Conservation (phyloP, 2,113 vertebrate genomes). For the Nothocercus nigrocapillus region DNA sequence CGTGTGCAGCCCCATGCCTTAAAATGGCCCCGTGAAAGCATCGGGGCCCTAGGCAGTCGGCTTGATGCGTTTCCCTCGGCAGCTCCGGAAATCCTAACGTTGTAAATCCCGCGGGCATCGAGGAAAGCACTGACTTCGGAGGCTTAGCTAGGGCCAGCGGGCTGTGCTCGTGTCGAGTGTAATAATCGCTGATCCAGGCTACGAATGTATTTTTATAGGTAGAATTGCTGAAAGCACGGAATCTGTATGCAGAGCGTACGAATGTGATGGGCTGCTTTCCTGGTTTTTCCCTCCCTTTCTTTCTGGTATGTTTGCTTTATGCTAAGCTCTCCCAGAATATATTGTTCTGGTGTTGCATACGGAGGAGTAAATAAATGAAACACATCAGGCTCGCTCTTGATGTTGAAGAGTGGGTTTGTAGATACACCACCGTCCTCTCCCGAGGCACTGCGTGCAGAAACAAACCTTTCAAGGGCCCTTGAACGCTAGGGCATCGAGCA, state of each 20-base stretch:
- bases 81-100: neutral
- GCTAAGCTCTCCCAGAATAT: neutral
- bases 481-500: neutral
- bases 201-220: neutral
- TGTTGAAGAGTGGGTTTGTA: neutral
- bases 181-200: neutral
- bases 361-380: neutral
- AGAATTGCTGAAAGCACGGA: neutral
- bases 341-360: neutral
- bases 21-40: neutral
- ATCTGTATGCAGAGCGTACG: accelerated
- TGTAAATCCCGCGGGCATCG: neutral
- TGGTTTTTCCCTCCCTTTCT: neutral
- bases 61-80: neutral
- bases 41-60: neutral
- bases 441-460: neutral
- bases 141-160: neutral
- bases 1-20: neutral
- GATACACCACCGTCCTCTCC: neutral
- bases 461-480: neutral
- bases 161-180: neutral
- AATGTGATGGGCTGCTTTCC: neutral
- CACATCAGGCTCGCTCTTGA: neutral
- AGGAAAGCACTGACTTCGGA: neutral
- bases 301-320: neutral